Base-by-base conservation (phyloP, 1,140 invertebrate genomes). In the Galleria mellonella region DNA sequence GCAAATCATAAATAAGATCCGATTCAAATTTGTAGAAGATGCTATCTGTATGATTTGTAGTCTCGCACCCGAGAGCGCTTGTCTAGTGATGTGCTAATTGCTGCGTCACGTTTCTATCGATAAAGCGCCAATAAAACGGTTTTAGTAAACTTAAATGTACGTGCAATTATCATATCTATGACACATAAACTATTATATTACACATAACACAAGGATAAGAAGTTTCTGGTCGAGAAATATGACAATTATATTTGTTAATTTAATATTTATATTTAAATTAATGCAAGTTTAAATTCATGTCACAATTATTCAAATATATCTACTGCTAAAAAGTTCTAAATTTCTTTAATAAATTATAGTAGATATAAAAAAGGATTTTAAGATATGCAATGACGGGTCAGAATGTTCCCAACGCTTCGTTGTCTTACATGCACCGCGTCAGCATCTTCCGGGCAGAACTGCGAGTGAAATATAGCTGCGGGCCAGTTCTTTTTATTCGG, bases 21-120 rank as follows among this genome's bases (percentile, higher is more conserved):
- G 85, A 86, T 86, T 86, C 86, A 86, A 87, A 87, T 87, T 87
- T 87, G 84, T 87, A 77, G 74, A 85, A 86, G 86, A 87, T 87
- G 76, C 66, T 87, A 87, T 87, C 86, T 48, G 62, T 68, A 72
- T 87, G 86, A 87, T 87, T 87, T 87, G 74, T 87, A 62, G 69
- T 63, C 83, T 82, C 78, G 75, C 77, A 79, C 76, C 77, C 76
- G 72, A 82, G 66, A 83, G 68, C 69, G 65, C 56, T 23, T 23
- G 17, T 68, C 75, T 85, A 85, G 82, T 83, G 82, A 81, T 73
- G 82, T 65, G 73, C 75, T 78, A 75, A 85, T 79, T 75, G 67
- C 58, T 53, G 47, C 55, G 54, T 62, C 63, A 52, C 64, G 65
- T 78, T 3, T 23, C 17, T 23, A 77, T 75, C 76, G 77, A 84